Evolutionary conservation across 1,140 invertebrate genomes (phyloP).

Genomic region (Ericerus pela): DNA sequence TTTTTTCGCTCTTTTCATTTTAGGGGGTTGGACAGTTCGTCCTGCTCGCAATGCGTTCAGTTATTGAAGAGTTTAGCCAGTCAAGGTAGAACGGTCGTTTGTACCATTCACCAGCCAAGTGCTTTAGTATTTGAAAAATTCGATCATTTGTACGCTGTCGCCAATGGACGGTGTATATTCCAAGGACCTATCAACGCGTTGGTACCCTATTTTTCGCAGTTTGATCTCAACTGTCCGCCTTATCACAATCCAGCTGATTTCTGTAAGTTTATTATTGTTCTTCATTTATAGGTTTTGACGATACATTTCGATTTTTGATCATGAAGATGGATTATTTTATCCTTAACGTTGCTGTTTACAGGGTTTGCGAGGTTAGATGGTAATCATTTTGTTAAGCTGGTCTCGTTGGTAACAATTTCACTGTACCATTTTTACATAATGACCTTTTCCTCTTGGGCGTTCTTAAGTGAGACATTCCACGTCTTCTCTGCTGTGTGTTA

Average conservation of each 20-base stretch:
- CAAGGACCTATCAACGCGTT: conserved; percentile 36
- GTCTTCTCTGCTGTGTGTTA: too few species aligned
- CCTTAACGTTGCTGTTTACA: too few species aligned
- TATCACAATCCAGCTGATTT: conserved; percentile 55
- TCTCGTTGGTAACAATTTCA: neutral
- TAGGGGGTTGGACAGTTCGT: conserved; percentile 44
- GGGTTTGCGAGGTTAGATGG: too few species aligned
- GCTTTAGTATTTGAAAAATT: conserved; percentile 51
- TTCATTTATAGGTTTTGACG: too few species aligned
- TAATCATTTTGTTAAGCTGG: too few species aligned
- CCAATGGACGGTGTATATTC: conserved; percentile 45
- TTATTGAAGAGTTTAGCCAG: conserved; percentile 37
- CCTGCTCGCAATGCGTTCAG: conserved; percentile 41
- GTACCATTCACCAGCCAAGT: conserved; percentile 53
- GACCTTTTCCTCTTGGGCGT: too few species aligned
- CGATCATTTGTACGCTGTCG: conserved; percentile 46
- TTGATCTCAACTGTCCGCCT: conserved; percentile 40
- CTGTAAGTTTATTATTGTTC: conserved; percentile 30
- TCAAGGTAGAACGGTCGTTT: conserved; percentile 46
- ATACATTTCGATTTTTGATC: too few species aligned
- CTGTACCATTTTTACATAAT: too few species aligned
- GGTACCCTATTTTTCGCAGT: conserved; percentile 41
- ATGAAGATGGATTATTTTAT: too few species aligned
- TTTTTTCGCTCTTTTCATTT: conserved; percentile 11
- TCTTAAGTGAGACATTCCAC: too few species aligned